A percentile compares a stretch with the other conserved stretches of the same genome.
Conservation (phyloP, 2,113 vertebrate species). For the Capricornis sumatraensis region DNA sequence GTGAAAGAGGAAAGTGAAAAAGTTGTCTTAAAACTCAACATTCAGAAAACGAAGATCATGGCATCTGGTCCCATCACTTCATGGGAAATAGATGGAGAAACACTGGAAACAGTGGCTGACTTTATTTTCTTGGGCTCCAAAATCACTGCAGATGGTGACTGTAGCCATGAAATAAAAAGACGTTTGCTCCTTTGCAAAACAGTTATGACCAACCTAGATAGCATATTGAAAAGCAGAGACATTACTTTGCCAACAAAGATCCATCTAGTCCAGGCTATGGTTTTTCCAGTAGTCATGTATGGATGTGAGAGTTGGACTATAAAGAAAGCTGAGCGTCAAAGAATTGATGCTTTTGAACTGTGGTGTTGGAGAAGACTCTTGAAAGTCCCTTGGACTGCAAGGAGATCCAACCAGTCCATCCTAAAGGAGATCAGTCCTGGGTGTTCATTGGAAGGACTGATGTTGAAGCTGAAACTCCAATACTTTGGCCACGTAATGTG, state of each 20-base stretch:
- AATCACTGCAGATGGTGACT: not conserved
- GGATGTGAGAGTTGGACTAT: not conserved
- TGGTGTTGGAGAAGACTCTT: not conserved
- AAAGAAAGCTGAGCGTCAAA: accelerated
- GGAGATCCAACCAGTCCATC: not conserved
- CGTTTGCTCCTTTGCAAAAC: not conserved
- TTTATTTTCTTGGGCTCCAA: not conserved
- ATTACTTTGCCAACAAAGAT: not conserved
- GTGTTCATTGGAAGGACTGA: not conserved
- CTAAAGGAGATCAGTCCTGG: not conserved
- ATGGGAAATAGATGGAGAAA: not conserved
- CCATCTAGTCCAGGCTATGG: not conserved
- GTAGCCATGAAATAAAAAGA: not conserved
- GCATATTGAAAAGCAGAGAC: not conserved
- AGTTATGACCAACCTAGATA: not conserved
- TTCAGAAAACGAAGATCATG: too few relatives aligned
- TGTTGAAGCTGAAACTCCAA: not conserved
- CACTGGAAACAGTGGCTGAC: not conserved
- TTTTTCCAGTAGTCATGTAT: not conserved
- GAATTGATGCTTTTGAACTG: not conserved
- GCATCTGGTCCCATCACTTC: accelerated
- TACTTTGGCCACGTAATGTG: not conserved
- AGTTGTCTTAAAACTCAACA: too few relatives aligned
- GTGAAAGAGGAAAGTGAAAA: too few relatives aligned
- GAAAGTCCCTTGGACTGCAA: not conserved